Evolutionary conservation across 2,113 vertebrate species (phyloP).

Genomic region (Pontoporia blainvillei): DNA sequence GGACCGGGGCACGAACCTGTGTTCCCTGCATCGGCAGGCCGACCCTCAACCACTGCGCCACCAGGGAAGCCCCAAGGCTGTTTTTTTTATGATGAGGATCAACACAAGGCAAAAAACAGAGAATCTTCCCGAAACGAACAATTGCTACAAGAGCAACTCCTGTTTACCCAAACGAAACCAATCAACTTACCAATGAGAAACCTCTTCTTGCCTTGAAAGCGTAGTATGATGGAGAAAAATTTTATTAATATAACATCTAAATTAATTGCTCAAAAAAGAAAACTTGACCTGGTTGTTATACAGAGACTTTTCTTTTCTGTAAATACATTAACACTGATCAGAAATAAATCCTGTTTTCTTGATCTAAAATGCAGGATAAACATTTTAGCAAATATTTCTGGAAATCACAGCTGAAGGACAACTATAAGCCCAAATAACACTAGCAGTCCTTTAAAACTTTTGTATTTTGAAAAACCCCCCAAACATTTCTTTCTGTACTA

Average conservation of each 20-base stretch:
- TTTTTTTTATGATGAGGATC: not conserved
- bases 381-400: not conserved
- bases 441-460: not conserved
- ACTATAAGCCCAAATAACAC: not conserved
- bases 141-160: not conserved
- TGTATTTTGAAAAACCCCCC: not conserved
- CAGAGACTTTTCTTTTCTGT: not conserved
- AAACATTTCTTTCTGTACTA: not conserved
- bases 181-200: not conserved
- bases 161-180: not conserved
- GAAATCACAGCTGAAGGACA: not conserved
- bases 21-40: no score
- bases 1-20: no score
- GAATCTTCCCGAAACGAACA: not conserved
- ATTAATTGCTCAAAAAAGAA: not conserved
- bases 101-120: not conserved
- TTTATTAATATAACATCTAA: not conserved
- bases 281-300: not conserved
- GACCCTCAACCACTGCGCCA: no score
- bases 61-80: no score
- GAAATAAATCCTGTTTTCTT: not conserved
- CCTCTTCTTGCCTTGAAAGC: not conserved
- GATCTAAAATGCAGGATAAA: not conserved
- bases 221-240: not conserved
- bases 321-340: not conserved